Conservation (phyloP, 2,113 vertebrate genomes). For the Penelope pileata region DNA sequence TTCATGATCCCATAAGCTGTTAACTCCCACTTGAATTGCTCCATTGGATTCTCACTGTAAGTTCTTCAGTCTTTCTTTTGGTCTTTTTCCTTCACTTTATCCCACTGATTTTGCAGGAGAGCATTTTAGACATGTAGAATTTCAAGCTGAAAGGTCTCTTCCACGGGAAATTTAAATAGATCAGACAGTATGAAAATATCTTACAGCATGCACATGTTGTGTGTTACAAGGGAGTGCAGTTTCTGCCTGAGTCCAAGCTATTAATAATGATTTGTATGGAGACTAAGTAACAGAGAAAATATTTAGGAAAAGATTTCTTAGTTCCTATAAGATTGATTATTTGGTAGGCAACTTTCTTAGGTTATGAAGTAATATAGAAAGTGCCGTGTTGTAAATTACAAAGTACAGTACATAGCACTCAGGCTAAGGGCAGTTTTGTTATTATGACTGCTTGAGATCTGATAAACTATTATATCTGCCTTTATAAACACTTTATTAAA, state of each 20-base stretch:
- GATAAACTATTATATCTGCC: constrained; percentile 69
- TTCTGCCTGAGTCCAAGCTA: not conserved
- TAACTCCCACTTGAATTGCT: not conserved
- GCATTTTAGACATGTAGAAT: not conserved
- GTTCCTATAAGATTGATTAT: constrained; percentile 31
- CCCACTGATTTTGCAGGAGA: fast-evolving
- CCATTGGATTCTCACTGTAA: not conserved
- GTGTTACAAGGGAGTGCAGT: not conserved
- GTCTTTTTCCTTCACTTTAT: not conserved
- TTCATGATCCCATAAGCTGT: not conserved
- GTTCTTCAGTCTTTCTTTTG: not conserved
- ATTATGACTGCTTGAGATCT: constrained; percentile 58
- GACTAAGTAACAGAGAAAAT: constrained; percentile 15
- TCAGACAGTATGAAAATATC: not conserved
- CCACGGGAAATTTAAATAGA: not conserved
- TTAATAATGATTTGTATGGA: constrained; percentile 25
- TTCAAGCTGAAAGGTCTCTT: not conserved
- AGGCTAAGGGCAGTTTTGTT: constrained; percentile 53
- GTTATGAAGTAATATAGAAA: constrained; percentile 49
- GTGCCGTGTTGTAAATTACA: constrained; percentile 47
- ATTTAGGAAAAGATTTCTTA: constrained; percentile 39
- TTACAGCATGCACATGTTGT: not conserved
- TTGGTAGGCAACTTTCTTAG: constrained; percentile 20
- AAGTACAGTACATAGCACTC: constrained; percentile 33
- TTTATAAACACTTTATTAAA: constrained; percentile 77